Evolutionary conservation across 2,888 invertebrate species (phyloP), one percentile per base, ranked within the genome.

Genomic region (Stratiomys singularior): DNA sequence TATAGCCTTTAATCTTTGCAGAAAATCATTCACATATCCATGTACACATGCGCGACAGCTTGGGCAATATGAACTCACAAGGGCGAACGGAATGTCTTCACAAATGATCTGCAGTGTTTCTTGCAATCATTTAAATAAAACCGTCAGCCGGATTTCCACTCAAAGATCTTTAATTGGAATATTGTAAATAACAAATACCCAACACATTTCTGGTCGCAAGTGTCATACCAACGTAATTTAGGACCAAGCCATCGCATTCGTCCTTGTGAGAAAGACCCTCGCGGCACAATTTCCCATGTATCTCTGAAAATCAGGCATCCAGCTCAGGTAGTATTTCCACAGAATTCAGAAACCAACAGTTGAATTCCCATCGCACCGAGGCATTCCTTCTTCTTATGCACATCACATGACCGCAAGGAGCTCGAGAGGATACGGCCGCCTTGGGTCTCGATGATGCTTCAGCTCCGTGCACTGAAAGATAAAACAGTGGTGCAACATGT

Each of bases 341-440:
- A 25, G 69, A 69, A 69, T 47, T 18, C 69, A 69, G 25, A 47
- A 69, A 69, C 47, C n/a, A n/a, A 69, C 69, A 69, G 46, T 44
- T 18, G 67, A 18, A 37, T 21, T 46, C 46, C 30, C 25, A 23
- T 4, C 15, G 69, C 27, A 13, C 47, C 23, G 11, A 46, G 28
- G 21, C 46, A 1, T 1, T 7, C 5, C 46, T 9, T 13, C 46
- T 69, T 46, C 47, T 67, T 67, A 69, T 69, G 47, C 69, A 47
- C 46, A 7, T 21, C 69, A 69, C 47, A 47, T 21, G 47, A 27
- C 23, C 60, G 71, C 37, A 44, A 44, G n/a, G n/a, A n/a, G n/a
- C n/a, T n/a, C n/a, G 7, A 23, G 58, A 74, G 74, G 74, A 74
- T 71, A 23, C 13, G 47, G 15, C 58, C 25, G 23, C 58, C 46